Conservation (phyloP, 2,113 vertebrate species). For the Mugil cephalus region DNA sequence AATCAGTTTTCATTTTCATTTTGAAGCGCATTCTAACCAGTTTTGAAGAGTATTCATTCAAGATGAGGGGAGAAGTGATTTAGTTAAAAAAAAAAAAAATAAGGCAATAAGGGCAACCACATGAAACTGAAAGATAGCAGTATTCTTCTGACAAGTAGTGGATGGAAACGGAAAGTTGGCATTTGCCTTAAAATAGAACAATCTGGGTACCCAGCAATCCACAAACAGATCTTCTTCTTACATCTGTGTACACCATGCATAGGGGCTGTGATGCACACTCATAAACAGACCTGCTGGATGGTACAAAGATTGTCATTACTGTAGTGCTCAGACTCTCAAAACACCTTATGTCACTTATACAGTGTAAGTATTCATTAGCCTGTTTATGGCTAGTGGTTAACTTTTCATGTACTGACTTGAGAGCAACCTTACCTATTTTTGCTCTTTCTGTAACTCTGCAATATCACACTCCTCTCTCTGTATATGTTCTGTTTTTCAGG, state of each 20-base stretch:
- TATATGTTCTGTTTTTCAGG: slow-evolving; percentile 37
- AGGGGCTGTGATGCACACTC: not conserved
- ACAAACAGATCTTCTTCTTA: slow-evolving; percentile 44
- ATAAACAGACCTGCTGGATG: slow-evolving; percentile 7
- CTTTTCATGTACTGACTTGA: not conserved
- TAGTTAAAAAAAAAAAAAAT: slow-evolving; percentile 35
- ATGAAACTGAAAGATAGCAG: slow-evolving; percentile 28
- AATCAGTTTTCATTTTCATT: too few relatives aligned
- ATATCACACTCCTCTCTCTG: not conserved
- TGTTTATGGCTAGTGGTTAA: not conserved
- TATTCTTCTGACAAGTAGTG: slow-evolving; percentile 44
- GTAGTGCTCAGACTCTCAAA: not conserved
- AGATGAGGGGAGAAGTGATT: not conserved
- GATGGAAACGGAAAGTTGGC: slow-evolving; percentile 18
- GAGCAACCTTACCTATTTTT: too few relatives aligned
- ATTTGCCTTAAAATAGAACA: slow-evolving; percentile 48
- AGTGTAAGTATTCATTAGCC: not conserved
- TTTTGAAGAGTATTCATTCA: slow-evolving; percentile 17
- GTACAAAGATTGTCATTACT: not conserved
- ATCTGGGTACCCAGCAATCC: slow-evolving; percentile 33
- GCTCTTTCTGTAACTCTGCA: not conserved
- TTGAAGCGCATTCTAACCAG: not conserved
- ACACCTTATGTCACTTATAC: not conserved
- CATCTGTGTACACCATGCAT: not conserved
- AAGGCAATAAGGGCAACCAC: slow-evolving; percentile 41